Base-by-base conservation (phyloP, 1,140 invertebrate species). In the Drusus annulatus region DNA sequence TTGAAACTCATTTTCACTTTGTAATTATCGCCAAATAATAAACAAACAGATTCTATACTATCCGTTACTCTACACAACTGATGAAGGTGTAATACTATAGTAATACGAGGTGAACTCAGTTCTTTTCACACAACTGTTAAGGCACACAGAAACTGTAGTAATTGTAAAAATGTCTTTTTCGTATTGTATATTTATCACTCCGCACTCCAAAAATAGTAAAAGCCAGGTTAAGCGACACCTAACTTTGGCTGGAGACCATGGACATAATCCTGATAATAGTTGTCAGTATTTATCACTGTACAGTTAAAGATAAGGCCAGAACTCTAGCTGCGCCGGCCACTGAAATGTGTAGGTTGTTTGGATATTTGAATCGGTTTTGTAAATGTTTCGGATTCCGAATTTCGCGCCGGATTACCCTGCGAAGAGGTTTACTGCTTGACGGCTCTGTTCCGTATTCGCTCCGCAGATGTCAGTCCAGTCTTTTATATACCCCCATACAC, bases 81-180 rank as follows among this genome's bases (percentile, higher is more conserved):
- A 45, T 36, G 31, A 56, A 56, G n/a, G 25, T 56, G 13, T 56
- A 7, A 36, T 7, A 7, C 13, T 45, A 8, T 45, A 8, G 36
- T 45, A 45, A 52, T 16, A 73, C 10, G 13, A 19, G 17, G 51
- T 73, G 5, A 51, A 17, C 0, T 45, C 16, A 17, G n/a, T 52
- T 76, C 6, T 51, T 23, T 63, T 52, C 60, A 56, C 60, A 56
- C 73, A 65, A 56, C 58, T 62, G 82, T 88, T 86, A 89, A 81
- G 86, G 86, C 84, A 88, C 88, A 85, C 86, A 83, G 75, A 87
- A 88, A 78, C 88, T 85, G 84, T 86, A 88, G 85, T 86, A 85
- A 86, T 85, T 88, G 79, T 87, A 84, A 78, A 85, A 84, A 83
- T 76, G 80, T 84, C 83, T 87, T 86, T 86, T 86, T 78, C 75